Conservation (phyloP, 2,888 invertebrate genomes). For the Plusia festucae region DNA sequence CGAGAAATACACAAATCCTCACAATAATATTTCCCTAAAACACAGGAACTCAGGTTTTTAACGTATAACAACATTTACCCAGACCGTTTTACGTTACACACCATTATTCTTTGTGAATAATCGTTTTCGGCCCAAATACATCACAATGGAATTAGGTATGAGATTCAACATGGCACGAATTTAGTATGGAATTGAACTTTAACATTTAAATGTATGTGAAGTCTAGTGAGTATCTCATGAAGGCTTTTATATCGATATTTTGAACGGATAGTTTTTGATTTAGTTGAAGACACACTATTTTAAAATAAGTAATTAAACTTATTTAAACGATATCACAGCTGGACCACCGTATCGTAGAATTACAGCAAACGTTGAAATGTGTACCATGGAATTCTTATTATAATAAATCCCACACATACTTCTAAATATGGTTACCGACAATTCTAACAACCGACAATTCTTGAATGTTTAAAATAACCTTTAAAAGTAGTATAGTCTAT, state of each 20-base stretch:
- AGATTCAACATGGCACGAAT: conserved; percentile 47
- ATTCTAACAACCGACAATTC: too few relatives aligned
- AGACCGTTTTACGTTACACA: conserved; percentile 27
- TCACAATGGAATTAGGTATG: conserved; percentile 44
- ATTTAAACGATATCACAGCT: too few relatives aligned
- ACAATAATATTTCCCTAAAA: conserved; percentile 13
- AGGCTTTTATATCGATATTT: neutral
- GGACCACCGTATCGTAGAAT: too few relatives aligned
- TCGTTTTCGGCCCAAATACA: conserved; percentile 40
- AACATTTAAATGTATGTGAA: conserved; percentile 7
- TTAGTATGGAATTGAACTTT: conserved; percentile 19
- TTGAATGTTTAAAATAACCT: too few relatives aligned
- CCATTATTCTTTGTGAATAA: conserved; percentile 51
- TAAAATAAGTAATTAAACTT: too few relatives aligned
- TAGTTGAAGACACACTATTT: too few relatives aligned
- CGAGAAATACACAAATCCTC: conserved; percentile 9
- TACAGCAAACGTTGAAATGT: too few relatives aligned
- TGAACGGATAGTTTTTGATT: neutral
- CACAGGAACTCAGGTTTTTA: conserved; percentile 30
- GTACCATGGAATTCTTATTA: too few relatives aligned
- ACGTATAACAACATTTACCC: conserved; percentile 25
- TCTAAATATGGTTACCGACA: too few relatives aligned
- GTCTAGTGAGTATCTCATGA: neutral
- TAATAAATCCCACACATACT: too few relatives aligned
- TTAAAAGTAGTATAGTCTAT: too few relatives aligned